Evolutionary conservation across 2,797 vertebrate species (phyloP).

Genomic region (Mormyrus hasselquistii): DNA sequence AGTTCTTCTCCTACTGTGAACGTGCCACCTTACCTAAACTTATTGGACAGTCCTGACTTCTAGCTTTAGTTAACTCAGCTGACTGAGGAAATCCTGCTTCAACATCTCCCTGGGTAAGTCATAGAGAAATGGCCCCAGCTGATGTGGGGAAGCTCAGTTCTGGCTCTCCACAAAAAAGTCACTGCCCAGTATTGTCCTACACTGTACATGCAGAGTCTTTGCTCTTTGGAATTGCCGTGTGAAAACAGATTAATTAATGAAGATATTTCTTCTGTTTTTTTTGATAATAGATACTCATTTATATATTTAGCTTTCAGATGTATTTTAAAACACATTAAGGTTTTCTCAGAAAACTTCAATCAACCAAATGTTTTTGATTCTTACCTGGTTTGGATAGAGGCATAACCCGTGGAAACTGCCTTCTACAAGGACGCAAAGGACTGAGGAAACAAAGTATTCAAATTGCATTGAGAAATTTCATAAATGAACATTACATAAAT

Average conservation of each 20-base stretch:
- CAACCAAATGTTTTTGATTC: constrained; percentile 3
- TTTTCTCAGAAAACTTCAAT: not conserved
- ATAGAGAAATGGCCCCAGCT: not conserved
- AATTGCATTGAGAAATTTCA: not conserved
- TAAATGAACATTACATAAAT: not conserved
- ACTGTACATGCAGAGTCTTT: not conserved
- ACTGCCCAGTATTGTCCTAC: not conserved
- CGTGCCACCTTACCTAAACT: no score
- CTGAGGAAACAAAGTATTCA: constrained; percentile 48
- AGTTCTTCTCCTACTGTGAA: no score
- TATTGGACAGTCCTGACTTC: not conserved
- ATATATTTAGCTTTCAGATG: not conserved
- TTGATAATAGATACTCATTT: not conserved
- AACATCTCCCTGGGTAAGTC: not conserved
- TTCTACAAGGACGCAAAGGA: constrained; percentile 83
- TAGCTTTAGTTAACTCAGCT: not conserved
- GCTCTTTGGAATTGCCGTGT: not conserved
- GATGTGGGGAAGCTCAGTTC: not conserved
- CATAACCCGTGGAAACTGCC: constrained; percentile 92
- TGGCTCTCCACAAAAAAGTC: not conserved
- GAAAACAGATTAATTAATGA: not conserved
- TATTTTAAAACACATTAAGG: not conserved
- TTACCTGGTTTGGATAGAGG: constrained; percentile 95
- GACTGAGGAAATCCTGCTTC: not conserved
- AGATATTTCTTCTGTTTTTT: constrained; percentile 43